Percentiles rank a stretch among this genome's conserved stretches.
Evolutionary conservation across 2,888 invertebrate species (phyloP).

Genomic region (Lapara coniferarum): DNA sequence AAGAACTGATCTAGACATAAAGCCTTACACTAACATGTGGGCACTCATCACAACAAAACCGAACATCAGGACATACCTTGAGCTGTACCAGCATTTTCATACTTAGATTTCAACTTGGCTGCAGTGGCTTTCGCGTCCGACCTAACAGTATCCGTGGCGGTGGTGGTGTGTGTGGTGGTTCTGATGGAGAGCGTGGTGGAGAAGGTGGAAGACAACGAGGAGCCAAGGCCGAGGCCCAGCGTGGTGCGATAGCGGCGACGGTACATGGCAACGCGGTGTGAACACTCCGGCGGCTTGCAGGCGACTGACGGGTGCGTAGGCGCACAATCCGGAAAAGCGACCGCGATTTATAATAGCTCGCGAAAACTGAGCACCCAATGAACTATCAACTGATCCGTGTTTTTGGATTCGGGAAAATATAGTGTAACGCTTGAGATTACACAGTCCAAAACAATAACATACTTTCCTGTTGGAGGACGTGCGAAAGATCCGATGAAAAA

Average conservation of each 20-base stretch:
- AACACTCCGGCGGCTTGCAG: constrained; percentile 55
- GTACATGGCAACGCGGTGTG: constrained; percentile 59
- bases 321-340: constrained; percentile 75
- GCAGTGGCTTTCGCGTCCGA: constrained; percentile 78
- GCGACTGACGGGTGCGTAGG: constrained; percentile 66
- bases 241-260: constrained; percentile 79
- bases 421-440: background rate
- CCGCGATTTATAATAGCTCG: constrained; percentile 72
- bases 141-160: constrained; percentile 64
- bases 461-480: too few species aligned
- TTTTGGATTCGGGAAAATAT: background rate
- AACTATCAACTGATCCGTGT: constrained; percentile 5
- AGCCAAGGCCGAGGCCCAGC: constrained; percentile 73
- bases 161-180: constrained; percentile 56
- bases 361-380: constrained; percentile 22
- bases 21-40: background rate
- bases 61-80: constrained; percentile 65
- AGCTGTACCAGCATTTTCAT: constrained; percentile 77
- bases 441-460: too few species aligned
- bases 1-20: background rate
- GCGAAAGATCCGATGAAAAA: too few species aligned
- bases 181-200: constrained; percentile 74
- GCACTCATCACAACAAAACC: background rate
- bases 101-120: constrained; percentile 79
- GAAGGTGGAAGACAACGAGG: constrained; percentile 72